Conservation (phyloP, 2,113 vertebrate species). For the Pogona vitticeps region DNA sequence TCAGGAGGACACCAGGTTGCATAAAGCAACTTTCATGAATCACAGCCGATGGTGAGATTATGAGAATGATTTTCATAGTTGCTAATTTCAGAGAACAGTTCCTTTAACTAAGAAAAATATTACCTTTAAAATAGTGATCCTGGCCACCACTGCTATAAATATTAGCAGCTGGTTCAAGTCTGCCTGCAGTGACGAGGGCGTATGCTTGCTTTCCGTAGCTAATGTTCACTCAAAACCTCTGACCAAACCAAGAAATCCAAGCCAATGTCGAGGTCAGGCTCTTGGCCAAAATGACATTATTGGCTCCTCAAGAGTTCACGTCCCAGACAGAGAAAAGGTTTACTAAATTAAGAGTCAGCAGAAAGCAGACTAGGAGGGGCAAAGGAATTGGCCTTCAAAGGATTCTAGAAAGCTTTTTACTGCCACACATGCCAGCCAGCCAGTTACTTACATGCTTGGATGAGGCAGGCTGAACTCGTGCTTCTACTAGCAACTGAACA, state of each 20-base stretch:
- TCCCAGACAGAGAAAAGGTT: background rate
- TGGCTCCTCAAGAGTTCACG: background rate
- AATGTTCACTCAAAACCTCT: background rate
- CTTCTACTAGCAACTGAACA: conserved; percentile 91
- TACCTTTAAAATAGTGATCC: conserved; percentile 24
- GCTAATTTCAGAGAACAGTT: background rate
- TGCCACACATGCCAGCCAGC: background rate
- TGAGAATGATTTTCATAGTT: background rate
- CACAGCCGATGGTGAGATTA: conserved; percentile 21
- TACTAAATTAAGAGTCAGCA: background rate
- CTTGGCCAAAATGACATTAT: background rate
- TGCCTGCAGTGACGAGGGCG: background rate
- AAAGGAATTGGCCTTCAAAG: background rate
- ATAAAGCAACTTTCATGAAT: background rate
- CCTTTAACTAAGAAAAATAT: conserved; percentile 35
- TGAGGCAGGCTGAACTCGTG: conserved; percentile 89
- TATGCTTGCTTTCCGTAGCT: background rate
- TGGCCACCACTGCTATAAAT: conserved; percentile 20
- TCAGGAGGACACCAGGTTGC: background rate
- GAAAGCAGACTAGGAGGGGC: background rate
- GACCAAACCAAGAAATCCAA: background rate
- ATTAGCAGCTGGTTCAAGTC: conserved; percentile 36
- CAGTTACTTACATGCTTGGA: conserved; percentile 86
- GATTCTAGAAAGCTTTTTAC: background rate
- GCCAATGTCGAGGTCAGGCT: background rate